Evolutionary conservation across 2,113 vertebrate genomes (phyloP).

Genomic region (Thalassarche chlororhynchos): DNA sequence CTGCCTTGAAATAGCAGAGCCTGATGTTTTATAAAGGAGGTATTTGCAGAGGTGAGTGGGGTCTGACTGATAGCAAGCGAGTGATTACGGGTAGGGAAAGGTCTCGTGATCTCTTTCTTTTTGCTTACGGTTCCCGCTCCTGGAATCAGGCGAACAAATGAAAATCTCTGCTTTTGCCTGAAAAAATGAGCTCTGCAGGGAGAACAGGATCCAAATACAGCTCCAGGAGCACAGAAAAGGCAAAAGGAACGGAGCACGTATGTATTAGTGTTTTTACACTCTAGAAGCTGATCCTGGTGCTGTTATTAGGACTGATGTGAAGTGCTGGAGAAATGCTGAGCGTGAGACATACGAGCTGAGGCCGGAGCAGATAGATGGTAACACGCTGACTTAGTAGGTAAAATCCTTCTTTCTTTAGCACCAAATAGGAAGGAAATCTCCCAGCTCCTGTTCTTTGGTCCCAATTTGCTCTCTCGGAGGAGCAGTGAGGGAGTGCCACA

Average conservation of each 20-base stretch:
- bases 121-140: background rate
- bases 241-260: background rate
- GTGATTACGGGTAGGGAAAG: background rate
- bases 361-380: background rate
- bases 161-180: background rate
- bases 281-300: background rate
- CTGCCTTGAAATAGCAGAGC: background rate
- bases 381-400: background rate
- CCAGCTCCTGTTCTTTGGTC: background rate
- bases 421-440: background rate
- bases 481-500: rapidly evolving
- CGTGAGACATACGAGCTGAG: background rate
- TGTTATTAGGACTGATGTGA: background rate
- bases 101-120: background rate
- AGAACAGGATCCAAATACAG: background rate
- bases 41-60: background rate
- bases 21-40: background rate
- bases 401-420: background rate
- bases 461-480: rapidly evolving
- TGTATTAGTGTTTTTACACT: background rate
- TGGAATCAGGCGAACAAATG: background rate
- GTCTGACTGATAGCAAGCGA: background rate
- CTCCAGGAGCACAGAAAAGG: background rate
- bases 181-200: rapidly evolving
- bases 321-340: background rate